Evolutionary conservation across 2,888 invertebrate species (phyloP), one percentile per base, ranked within the genome.

Genomic region (Drosophila differens): DNA sequence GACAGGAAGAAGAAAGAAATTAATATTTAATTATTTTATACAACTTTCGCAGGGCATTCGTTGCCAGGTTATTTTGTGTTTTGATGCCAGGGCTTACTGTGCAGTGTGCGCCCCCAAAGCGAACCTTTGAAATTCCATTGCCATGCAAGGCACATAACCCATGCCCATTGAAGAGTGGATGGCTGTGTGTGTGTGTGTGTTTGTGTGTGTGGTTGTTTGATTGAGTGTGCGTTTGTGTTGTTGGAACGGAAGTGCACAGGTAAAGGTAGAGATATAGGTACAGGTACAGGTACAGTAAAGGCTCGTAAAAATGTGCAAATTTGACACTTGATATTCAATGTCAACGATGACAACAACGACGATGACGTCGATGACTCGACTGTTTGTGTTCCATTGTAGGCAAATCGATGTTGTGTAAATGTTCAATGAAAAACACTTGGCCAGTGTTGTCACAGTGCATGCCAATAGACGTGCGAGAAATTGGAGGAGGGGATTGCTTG

Each of bases 301-400:
- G 64, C 79, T 73, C 87, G 73, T 86, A 83, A 74, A 71, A 81
- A 69, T 73, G 77, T 70, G 70, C 75, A 86, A 74, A 79, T 89
- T 82, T 70, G 72, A 68, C 61, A 84, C 73, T 70, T 77, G 70
- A 60, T 77, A 81, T 85, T 89, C 89, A 85, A 86, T 85, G 85
- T 84, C 89, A 89, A 70, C 72, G 76, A 76, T 22, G 69, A 37
- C 37, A 7, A 51, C 28, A 12, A 51, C 51, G 19, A 22, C 47
- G 5, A 25, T 14, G 14, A 49, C 39, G 76, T 75, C 30, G 51
- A 22, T 37, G 32, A 55, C 37, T 39, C 58, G 16, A 41, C 39
- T n/a, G 16, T 35, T 54, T 54, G 54, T 52, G 53, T 74, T 53
- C 10, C 39, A 63, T 44, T 55, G 49, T 47, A 14, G 41, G 22